phyloP scores from a whole-genome alignment of 2,113 vertebrate genomes.

The Uropsilus gracilis region DNA sequence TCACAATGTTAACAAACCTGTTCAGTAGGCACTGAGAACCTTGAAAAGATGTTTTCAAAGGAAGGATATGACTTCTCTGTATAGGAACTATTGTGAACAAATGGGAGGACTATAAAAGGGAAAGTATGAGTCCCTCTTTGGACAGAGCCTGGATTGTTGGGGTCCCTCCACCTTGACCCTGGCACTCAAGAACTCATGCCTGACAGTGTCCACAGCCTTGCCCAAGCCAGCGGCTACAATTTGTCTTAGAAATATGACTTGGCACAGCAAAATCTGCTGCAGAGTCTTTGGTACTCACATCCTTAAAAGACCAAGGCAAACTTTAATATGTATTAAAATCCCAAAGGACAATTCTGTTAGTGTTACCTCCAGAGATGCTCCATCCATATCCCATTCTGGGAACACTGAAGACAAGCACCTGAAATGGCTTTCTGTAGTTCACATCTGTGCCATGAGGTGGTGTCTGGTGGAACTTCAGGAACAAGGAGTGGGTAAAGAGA shows the following conservation, averaged over 20 bases:
- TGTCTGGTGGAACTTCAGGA: not conserved
- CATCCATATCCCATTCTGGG: no score
- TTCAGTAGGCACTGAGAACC: not conserved
- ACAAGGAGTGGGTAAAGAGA: no score
- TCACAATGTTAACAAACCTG: not conserved
- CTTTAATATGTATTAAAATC: not conserved
- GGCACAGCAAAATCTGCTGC: no score
- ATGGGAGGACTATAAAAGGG: not conserved
- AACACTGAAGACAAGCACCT: not conserved
- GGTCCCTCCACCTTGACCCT: no score
- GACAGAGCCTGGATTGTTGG: not conserved
- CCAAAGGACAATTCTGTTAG: not conserved
- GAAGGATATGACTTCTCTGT: not conserved
- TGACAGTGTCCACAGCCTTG: not conserved
- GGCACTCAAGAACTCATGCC: fast-evolving
- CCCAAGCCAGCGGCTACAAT: not conserved
- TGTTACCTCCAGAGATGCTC: not conserved
- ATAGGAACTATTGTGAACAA: not conserved
- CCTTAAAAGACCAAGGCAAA: not conserved
- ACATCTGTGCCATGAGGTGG: not conserved
- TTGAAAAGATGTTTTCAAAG: not conserved
- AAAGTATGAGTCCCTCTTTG: not conserved
- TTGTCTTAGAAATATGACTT: not conserved
- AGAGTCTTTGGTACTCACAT: not conserved
- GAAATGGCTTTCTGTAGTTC: not conserved